These are phyloP conservation scores for Trachelus iudaicus DNA, from an alignment of 2,888 invertebrate species.

Conservation along the genomic window DNA sequence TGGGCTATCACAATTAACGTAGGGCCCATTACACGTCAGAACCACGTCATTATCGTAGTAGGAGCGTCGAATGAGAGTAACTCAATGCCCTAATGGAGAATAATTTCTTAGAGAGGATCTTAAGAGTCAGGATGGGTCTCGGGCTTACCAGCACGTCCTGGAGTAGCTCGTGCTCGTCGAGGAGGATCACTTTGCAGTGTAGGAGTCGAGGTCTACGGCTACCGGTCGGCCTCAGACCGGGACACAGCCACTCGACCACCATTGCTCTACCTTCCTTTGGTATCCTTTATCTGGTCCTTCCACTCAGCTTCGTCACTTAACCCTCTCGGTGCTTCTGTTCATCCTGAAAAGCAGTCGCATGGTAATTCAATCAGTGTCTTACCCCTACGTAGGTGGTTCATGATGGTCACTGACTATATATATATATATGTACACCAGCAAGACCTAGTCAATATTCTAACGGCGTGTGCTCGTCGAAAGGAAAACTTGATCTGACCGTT, in stretches of 20 bases:
- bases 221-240: slow-evolving; percentile 62
- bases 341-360: slow-evolving; percentile 16
- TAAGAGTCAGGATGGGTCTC: neutral
- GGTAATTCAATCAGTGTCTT: slow-evolving; percentile 10
- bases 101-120: slow-evolving; percentile 1
- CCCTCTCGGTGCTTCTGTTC: slow-evolving; percentile 11
- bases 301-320: neutral
- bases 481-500: slow-evolving; percentile 21
- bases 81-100: slow-evolving; percentile 8
- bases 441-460: neutral
- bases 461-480: slow-evolving; percentile 19
- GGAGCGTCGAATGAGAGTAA: slow-evolving; percentile 5
- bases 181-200: slow-evolving; percentile 86
- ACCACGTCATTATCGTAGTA: slow-evolving; percentile 16
- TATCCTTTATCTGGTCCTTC: neutral
- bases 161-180: slow-evolving; percentile 90
- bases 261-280: slow-evolving; percentile 38
- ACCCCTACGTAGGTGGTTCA: slow-evolving; percentile 4
- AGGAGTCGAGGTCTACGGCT: slow-evolving; percentile 73
- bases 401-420: neutral
- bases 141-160: slow-evolving; percentile 86
- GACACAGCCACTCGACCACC: slow-evolving; percentile 64
- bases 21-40: slow-evolving; percentile 37
- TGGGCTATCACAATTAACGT: slow-evolving; percentile 42
- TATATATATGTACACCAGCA: neutral